Base-by-base conservation (phyloP, 2,113 vertebrate species). In the Mixornis gularis region DNA sequence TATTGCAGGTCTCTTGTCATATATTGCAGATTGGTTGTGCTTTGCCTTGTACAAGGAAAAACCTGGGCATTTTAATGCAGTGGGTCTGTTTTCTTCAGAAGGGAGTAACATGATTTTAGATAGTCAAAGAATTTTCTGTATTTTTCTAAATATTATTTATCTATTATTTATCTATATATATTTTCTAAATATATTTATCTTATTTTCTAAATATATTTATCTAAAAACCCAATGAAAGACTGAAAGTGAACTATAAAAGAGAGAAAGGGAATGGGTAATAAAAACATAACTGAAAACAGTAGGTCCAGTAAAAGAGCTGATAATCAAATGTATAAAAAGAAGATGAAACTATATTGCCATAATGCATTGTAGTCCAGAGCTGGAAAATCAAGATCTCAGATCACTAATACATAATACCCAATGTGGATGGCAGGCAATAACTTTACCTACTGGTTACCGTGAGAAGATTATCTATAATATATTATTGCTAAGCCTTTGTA, bases 341-440 rank as follows among this genome's bases (percentile, higher is more conserved):
- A 63, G 27, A 26, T 40, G n/a, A 62, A 86, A 43, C 43, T 38
- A 1, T 40, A 8, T 56, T 77, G 18, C 69, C 16, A 13, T 46
- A 32, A 38, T 36, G 24, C 10, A 11, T 66, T 77, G 78, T 84
- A 80, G 24, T 74, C 48, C 25, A 63, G 58, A 80, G 25, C 36
- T 89, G 56, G 24, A 66, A 93, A 73, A 55, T 63, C 13, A n/a
- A 73, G 15, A 5, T 66, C 55, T 84, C 86, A 78, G 43, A 18
- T 86, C 7, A 22, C 30, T 44, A 44, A 59, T 38, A 22, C 27
- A 7, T 43, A 32, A 3, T 51, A 17, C 5, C 0, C 0, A 36
- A 36, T 64, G 71, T 74, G 30, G 32, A 43, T 80, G 40, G 9
- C 11, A 8, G 8, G 13, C 18, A n/a, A 17, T 78, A 52, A 40